Percentiles rank a stretch among this genome's conserved stretches.
These are phyloP conservation scores for Cecidostiba fungosa DNA, from an alignment of 2,888 invertebrate species.

Conservation along the genomic window DNA sequence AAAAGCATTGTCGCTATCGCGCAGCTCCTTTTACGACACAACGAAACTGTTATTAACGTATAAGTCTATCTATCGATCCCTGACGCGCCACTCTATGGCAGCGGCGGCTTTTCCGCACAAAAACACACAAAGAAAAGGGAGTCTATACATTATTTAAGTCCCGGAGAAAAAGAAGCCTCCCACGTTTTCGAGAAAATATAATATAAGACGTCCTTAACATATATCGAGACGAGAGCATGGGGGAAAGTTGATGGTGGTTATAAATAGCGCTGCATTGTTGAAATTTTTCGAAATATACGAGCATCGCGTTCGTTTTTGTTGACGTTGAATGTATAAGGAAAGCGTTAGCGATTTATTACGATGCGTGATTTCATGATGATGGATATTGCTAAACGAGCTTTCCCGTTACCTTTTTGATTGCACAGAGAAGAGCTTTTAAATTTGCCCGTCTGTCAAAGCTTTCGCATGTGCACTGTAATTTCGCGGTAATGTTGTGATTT, in stretches of 20 bases:
- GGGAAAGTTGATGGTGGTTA: background rate
- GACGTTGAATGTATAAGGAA: no score
- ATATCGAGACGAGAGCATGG: background rate
- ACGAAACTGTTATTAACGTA: background rate
- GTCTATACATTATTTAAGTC: background rate
- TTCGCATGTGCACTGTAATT: background rate
- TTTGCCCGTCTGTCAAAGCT: background rate
- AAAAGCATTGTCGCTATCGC: background rate
- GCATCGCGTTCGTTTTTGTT: no score
- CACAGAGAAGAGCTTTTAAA: background rate
- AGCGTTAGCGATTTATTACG: background rate
- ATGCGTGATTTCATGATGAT: background rate
- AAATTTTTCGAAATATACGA: background rate
- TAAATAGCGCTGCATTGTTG: background rate
- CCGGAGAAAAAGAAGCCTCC: background rate
- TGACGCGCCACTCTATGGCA: background rate
- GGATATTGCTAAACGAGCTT: background rate
- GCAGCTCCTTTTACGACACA: background rate
- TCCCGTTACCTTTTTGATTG: no score
- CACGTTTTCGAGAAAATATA: background rate
- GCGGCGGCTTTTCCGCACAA: background rate
- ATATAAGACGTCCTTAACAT: background rate
- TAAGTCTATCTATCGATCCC: conserved; percentile 3
- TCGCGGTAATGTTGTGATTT: background rate
- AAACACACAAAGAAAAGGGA: background rate